These are phyloP conservation scores for Nasonia giraulti DNA, from an alignment of 1,140 invertebrate species.

Conservation along the genomic window DNA sequence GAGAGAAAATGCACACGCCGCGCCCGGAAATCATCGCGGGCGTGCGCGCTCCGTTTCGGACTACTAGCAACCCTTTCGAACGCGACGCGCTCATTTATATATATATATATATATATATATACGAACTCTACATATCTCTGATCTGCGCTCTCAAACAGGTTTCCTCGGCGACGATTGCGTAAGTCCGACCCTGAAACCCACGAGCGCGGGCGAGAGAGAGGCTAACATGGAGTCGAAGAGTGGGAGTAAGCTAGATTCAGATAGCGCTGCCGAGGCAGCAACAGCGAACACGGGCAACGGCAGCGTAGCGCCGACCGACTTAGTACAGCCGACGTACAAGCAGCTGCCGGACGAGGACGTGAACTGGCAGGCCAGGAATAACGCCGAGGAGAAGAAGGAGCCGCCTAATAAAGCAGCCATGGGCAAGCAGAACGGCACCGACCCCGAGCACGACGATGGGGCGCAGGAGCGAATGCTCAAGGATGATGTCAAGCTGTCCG, in stretches of 20 bases:
- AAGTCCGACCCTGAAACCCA: constrained; percentile 34
- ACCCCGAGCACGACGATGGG: constrained; percentile 73
- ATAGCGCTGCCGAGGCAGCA: constrained; percentile 55
- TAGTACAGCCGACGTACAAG: constrained; percentile 74
- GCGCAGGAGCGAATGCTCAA: constrained; percentile 82
- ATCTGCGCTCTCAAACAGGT: constrained; percentile 26
- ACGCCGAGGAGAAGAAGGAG: constrained; percentile 31
- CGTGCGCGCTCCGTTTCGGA: neutral
- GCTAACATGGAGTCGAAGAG: constrained; percentile 54
- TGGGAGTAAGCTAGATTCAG: constrained; percentile 56
- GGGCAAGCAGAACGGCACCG: constrained; percentile 69
- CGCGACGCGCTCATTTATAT: neutral
- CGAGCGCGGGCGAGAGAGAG: constrained; percentile 17
- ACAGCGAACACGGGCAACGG: constrained; percentile 54
- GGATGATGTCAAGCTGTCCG: constrained; percentile 76
- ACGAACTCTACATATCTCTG: neutral
- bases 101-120: neutral
- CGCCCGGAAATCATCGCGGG: neutral
- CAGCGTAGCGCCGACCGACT: constrained; percentile 51
- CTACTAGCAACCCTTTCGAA: neutral
- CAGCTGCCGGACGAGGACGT: constrained; percentile 76
- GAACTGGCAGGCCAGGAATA: constrained; percentile 53
- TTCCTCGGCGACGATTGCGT: constrained; percentile 35
- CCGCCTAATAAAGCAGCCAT: constrained; percentile 53
- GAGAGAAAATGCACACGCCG: neutral